phyloP scores from a whole-genome alignment of 2,113 vertebrate species.

The Notarius quadriscutis region DNA sequence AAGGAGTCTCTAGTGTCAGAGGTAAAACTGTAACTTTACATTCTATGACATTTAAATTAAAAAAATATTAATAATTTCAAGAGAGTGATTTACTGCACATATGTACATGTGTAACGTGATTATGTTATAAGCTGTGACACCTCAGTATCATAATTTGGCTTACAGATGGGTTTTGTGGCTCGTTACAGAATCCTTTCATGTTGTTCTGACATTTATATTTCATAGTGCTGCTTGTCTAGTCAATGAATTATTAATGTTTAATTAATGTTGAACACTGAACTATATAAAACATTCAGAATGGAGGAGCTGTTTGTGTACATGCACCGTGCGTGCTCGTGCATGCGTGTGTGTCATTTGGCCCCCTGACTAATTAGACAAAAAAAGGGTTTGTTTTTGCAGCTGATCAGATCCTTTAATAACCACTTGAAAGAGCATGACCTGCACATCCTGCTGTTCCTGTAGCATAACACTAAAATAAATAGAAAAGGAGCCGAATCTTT shows the following conservation, averaged over 20 bases:
- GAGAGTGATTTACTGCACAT: background rate
- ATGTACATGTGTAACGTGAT: background rate
- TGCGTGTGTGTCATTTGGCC: conserved; percentile 63
- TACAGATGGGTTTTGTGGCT: background rate
- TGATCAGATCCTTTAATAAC: conserved; percentile 69
- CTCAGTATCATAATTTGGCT: background rate
- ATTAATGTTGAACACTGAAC: background rate
- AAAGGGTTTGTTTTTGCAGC: conserved; percentile 73
- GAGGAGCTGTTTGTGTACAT: background rate
- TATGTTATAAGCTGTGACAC: background rate
- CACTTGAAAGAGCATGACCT: background rate
- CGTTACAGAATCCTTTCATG: background rate
- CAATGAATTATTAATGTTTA: background rate
- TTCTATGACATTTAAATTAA: background rate
- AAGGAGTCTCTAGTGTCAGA: conserved; percentile 14
- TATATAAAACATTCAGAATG: background rate
- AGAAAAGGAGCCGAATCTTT: background rate
- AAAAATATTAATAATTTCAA: background rate
- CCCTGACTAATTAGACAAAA: conserved; percentile 51
- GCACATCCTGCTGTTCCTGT: background rate
- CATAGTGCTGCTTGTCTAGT: background rate
- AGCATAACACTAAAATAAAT: background rate
- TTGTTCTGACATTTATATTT: background rate
- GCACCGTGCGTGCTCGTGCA: background rate
- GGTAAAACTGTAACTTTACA: background rate